phyloP scores from a whole-genome alignment of 2,113 vertebrate species.

The Aepyceros melampus region DNA sequence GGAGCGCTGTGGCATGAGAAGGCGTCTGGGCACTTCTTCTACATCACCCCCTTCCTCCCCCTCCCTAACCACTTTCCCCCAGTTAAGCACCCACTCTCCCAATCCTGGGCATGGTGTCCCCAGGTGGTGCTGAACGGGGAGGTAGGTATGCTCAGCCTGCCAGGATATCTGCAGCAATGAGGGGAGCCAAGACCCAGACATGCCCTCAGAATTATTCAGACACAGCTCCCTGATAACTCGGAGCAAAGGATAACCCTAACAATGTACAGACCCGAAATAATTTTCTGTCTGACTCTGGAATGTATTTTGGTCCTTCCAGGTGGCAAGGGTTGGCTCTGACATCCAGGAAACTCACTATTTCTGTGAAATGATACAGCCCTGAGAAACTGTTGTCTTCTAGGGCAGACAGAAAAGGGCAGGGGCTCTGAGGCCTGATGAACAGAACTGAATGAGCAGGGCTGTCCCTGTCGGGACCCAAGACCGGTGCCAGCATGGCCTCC shows the following conservation, averaged over 20 bases:
- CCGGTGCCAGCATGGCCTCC: neutral
- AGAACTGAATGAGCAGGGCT: neutral
- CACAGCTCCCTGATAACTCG: neutral
- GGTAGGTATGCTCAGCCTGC: neutral
- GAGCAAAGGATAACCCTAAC: neutral
- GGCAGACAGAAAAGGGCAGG: neutral
- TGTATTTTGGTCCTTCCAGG: neutral
- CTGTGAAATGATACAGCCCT: neutral
- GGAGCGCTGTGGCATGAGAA: neutral
- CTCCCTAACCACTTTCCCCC: neutral
- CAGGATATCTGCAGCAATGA: neutral
- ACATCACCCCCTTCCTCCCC: no score
- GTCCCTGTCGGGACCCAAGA: neutral
- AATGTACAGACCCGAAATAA: neutral
- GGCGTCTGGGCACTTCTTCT: neutral
- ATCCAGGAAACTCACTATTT: conserved; percentile 13
- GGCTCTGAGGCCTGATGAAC: neutral
- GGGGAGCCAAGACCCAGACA: neutral
- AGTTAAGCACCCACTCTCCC: neutral
- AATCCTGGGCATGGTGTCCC: neutral
- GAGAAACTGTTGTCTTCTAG: neutral
- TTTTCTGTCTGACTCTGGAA: conserved; percentile 18
- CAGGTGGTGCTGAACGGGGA: neutral
- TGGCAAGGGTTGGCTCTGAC: neutral
- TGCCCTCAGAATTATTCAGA: neutral